Conservation (phyloP, 2,888 invertebrate species). For the Xylophagus ater region DNA sequence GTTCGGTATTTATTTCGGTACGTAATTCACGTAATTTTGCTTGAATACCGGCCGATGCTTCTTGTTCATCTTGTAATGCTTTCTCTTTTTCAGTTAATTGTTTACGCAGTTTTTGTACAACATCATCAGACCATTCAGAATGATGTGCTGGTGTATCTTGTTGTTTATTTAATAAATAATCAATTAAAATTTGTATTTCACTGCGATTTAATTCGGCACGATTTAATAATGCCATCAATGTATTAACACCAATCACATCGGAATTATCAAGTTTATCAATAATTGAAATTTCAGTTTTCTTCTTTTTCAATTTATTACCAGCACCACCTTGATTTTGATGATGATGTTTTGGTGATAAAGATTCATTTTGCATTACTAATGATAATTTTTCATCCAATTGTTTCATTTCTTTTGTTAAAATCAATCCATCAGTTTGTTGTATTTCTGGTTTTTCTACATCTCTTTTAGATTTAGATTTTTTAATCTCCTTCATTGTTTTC, state of each 20-base stretch:
- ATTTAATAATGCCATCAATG: slow-evolving; percentile 62
- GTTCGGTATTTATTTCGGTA: slow-evolving; percentile 35
- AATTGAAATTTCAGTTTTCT: slow-evolving; percentile 43
- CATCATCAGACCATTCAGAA: slow-evolving; percentile 84
- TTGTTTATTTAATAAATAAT: slow-evolving; percentile 80
- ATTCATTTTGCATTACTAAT: slow-evolving; percentile 27
- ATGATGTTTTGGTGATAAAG: slow-evolving; percentile 14
- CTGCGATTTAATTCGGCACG: slow-evolving; percentile 72
- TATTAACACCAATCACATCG: slow-evolving; percentile 57
- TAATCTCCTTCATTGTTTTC: slow-evolving; percentile 24
- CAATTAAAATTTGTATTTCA: slow-evolving; percentile 82
- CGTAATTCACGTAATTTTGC: slow-evolving; percentile 70
- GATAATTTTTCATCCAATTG: slow-evolving; percentile 19
- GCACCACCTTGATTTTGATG: too few relatives aligned
- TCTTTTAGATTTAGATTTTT: slow-evolving; percentile 16
- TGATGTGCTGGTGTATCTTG: slow-evolving; percentile 63
- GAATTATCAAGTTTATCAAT: slow-evolving; percentile 50
- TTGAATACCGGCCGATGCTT: slow-evolving; percentile 62
- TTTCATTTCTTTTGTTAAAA: slow-evolving; percentile 1
- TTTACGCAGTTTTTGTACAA: slow-evolving; percentile 73
- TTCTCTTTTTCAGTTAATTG: slow-evolving; percentile 82
- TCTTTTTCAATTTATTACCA: too few relatives aligned
- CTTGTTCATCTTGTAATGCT: slow-evolving; percentile 59
- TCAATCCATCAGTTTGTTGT: background rate
- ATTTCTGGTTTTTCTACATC: slow-evolving; percentile 21